Conservation (phyloP, 2,797 vertebrate species). For the Sebastes hubbsi region DNA sequence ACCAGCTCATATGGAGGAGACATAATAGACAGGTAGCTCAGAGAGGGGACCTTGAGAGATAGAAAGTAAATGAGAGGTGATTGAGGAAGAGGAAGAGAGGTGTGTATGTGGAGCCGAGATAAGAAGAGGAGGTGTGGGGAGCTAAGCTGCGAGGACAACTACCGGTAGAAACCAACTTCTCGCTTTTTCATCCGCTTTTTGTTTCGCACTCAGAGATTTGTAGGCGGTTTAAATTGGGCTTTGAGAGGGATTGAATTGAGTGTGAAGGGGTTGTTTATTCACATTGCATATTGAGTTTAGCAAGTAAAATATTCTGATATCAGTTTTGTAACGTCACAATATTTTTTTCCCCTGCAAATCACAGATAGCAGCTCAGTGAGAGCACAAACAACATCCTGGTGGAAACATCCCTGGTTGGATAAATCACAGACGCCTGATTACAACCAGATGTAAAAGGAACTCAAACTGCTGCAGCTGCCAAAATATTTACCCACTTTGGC, state of each 20-base stretch:
- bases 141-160: background rate
- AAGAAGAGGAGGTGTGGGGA: conserved; percentile 19
- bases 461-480: background rate
- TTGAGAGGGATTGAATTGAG: conserved; percentile 8
- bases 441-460: background rate
- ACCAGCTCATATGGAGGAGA: conserved; percentile 40
- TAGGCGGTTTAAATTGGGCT: conserved; percentile 16
- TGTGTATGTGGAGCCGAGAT: conserved; percentile 27
- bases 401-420: background rate
- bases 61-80: conserved; percentile 60
- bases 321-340: background rate
- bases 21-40: conserved; percentile 52
- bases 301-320: conserved; percentile 15
- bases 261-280: conserved; percentile 14
- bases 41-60: conserved; percentile 51
- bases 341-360: background rate
- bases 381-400: background rate
- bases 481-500: background rate
- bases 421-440: background rate
- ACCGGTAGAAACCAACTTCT: conserved; percentile 7
- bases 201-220: conserved; percentile 8
- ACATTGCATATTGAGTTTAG: background rate
- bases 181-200: background rate
- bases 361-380: background rate
- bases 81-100: conserved; percentile 29